Percentiles rank a stretch among this genome's conserved stretches.
Conservation (phyloP, 2,888 invertebrate species). For the Therioaphis trifolii region DNA sequence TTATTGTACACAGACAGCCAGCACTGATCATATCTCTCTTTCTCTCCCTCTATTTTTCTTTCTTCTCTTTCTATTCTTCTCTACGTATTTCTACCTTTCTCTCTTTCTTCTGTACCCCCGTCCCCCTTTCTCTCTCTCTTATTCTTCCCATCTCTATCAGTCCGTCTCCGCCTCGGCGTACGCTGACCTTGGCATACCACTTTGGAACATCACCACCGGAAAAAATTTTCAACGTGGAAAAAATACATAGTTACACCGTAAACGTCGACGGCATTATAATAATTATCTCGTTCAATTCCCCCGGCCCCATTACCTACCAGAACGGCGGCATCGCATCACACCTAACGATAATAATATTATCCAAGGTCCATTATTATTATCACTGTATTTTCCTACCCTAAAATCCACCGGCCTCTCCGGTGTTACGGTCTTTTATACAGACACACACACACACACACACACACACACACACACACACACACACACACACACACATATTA, state of each 20-base stretch:
- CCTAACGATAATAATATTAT: constrained; percentile 41
- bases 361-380: constrained; percentile 9
- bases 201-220: constrained; percentile 42
- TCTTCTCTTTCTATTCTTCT: too few relatives aligned
- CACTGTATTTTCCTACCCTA: not conserved
- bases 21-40: not conserved
- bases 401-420: not conserved
- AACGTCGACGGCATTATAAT: constrained; percentile 24
- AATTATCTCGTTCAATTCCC: constrained; percentile 44
- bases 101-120: too few relatives aligned
- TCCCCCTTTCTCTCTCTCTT: too few relatives aligned
- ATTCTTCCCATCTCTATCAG: too few relatives aligned
- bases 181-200: constrained; percentile 52
- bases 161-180: too few relatives aligned
- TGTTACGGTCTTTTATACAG: not conserved
- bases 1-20: not conserved
- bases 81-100: not conserved
- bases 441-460: too few relatives aligned
- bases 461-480: too few relatives aligned
- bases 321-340: not conserved
- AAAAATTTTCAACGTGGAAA: constrained; percentile 30
- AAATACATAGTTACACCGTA: constrained; percentile 23
- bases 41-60: not conserved
- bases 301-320: constrained; percentile 21
- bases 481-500: too few relatives aligned